These are phyloP conservation scores for Hybognathus amarus DNA, from an alignment of 2,797 vertebrate species.

Conservation along the genomic window DNA sequence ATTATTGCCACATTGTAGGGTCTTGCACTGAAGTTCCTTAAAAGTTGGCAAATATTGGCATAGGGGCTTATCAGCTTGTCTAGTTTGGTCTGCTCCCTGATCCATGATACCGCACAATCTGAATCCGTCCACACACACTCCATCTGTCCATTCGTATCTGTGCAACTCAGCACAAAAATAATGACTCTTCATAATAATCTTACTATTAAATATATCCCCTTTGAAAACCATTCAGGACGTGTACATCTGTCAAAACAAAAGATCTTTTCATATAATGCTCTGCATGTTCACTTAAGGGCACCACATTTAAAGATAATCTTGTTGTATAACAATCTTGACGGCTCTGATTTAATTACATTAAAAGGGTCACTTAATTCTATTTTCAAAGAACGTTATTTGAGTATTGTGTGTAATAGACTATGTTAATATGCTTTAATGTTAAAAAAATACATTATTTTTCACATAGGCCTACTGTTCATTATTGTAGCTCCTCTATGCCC, in stretches of 20 bases:
- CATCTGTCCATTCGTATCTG: conserved; percentile 12
- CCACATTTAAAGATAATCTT: conserved; percentile 66
- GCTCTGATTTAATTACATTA: conserved; percentile 7
- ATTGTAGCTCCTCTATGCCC: no score
- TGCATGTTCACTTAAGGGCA: conserved; percentile 59
- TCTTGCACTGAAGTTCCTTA: background rate
- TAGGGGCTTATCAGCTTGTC: background rate
- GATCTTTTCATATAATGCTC: conserved; percentile 53
- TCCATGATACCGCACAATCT: background rate
- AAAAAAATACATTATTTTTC: no score
- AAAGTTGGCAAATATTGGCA: background rate
- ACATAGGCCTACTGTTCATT: no score
- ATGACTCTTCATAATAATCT: background rate
- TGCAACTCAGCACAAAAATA: conserved; percentile 18
- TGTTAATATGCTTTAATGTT: no score
- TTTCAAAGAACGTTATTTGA: no score
- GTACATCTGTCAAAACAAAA: conserved; percentile 37
- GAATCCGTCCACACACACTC: background rate
- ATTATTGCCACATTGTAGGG: background rate
- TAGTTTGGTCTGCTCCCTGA: background rate
- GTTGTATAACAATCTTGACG: conserved; percentile 66
- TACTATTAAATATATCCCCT: conserved; percentile 22
- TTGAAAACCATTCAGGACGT: conserved; percentile 25
- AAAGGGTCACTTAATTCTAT: no score
- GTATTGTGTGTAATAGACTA: no score